phyloP scores from a whole-genome alignment of 2,797 vertebrate species.

The Thunnus albacares region DNA sequence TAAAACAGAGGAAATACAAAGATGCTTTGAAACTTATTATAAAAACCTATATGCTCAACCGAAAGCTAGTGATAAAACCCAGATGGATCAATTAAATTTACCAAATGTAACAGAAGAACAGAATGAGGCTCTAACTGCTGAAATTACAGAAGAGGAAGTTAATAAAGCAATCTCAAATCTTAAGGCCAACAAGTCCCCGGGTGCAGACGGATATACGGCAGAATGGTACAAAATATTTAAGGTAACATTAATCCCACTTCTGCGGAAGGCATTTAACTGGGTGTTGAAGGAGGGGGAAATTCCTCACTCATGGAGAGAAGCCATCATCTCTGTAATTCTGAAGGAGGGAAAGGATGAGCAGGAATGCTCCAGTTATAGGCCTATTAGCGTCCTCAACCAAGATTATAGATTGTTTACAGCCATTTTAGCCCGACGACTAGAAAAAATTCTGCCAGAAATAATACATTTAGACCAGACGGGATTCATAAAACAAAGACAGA shows the following conservation, averaged over 20 bases:
- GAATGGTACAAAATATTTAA: neutral
- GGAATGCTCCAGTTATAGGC: slow-evolving; percentile 4
- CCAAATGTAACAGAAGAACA: neutral
- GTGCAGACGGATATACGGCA: neutral
- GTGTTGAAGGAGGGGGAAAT: neutral
- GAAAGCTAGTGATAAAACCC: neutral
- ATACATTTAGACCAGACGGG: neutral
- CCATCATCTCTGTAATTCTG: neutral
- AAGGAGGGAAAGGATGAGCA: neutral
- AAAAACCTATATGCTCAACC: neutral
- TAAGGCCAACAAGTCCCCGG: neutral
- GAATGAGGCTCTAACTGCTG: too few relatives aligned
- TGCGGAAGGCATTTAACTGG: neutral
- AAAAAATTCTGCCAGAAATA: neutral
- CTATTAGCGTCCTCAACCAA: slow-evolving; percentile 5
- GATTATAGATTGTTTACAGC: slow-evolving; percentile 1
- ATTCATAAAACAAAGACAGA: slow-evolving; percentile 13
- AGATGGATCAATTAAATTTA: neutral
- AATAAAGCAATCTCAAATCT: slow-evolving; percentile 6
- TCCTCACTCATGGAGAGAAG: slow-evolving; percentile 1
- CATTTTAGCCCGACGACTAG: neutral
- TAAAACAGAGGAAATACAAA: slow-evolving; percentile 5
- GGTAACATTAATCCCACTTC: neutral
- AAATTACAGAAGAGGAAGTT: too few relatives aligned
- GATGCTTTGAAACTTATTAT: slow-evolving; percentile 2